phyloP scores from a whole-genome alignment of 2,797 vertebrate species.

The Rhinella marina region DNA sequence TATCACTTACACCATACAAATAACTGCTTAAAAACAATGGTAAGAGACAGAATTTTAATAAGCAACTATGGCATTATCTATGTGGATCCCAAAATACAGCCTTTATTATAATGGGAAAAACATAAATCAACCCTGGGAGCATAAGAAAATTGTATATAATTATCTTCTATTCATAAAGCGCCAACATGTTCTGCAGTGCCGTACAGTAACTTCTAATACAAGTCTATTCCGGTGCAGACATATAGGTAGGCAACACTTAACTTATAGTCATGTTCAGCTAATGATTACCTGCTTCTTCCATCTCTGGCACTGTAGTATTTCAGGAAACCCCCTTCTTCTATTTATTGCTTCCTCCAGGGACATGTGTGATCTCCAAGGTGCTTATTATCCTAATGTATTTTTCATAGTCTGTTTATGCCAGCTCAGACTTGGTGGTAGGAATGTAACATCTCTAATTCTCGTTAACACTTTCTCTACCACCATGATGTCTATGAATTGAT shows the following conservation, averaged over 20 bases:
- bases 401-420: conserved; percentile 9
- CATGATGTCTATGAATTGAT: not conserved
- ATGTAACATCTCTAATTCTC: not conserved
- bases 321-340: conserved; percentile 21
- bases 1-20: no score
- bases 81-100: no score
- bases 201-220: not conserved
- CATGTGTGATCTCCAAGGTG: conserved; percentile 6
- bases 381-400: conserved; percentile 33
- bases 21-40: no score
- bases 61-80: no score
- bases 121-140: not conserved
- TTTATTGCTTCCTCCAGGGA: conserved; percentile 42
- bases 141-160: not conserved
- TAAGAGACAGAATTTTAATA: no score
- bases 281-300: conserved; percentile 16
- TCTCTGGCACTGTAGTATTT: conserved; percentile 5
- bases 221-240: not conserved
- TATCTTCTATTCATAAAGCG: not conserved
- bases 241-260: not conserved
- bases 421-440: not conserved
- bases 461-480: not conserved
- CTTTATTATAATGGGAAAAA: not conserved
- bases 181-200: not conserved
- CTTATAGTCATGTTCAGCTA: not conserved